phyloP scores from a whole-genome alignment of 2,113 vertebrate genomes.

The Gobiocypris rarus region DNA sequence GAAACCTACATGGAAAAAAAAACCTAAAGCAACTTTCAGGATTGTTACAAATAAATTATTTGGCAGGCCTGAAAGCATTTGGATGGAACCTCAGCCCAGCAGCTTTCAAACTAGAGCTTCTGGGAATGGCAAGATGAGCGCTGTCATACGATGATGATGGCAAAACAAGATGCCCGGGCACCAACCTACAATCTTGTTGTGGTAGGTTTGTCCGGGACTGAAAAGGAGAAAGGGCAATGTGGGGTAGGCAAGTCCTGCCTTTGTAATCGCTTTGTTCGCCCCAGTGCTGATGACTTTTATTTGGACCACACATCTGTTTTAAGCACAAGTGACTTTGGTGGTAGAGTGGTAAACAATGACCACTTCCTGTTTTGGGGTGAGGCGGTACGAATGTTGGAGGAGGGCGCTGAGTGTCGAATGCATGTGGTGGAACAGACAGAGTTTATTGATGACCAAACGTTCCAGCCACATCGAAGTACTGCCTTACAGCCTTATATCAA shows the following conservation, averaged over 20 bases:
- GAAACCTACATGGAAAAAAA: background rate
- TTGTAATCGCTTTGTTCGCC: constrained; percentile 94
- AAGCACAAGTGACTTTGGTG: constrained; percentile 98
- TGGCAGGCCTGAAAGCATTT: constrained; percentile 62
- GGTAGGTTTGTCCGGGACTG: constrained; percentile 94
- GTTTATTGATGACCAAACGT: constrained; percentile 98
- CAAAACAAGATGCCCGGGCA: constrained; percentile 93
- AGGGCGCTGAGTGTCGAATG: constrained; percentile 86
- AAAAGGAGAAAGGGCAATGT: constrained; percentile 97
- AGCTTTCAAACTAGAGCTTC: constrained; percentile 68
- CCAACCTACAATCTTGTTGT: constrained; percentile 95
- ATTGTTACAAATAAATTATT: background rate
- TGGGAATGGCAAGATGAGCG: constrained; percentile 86
- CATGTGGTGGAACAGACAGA: constrained; percentile 99
- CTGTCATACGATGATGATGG: constrained; percentile 89
- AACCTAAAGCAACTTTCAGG: background rate
- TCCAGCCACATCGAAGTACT: constrained; percentile 95
- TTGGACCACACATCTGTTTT: constrained; percentile 97
- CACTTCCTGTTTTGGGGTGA: constrained; percentile 99
- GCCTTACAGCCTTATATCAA: constrained; percentile 97
- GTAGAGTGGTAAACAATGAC: constrained; percentile 97
- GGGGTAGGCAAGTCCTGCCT: constrained; percentile 96
- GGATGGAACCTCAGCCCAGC: constrained; percentile 72
- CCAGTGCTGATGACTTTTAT: constrained; percentile 92
- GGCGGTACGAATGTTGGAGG: constrained; percentile 84